These are phyloP conservation scores for Miichthys miiuy DNA, from an alignment of 2,797 vertebrate genomes.

Conservation along the genomic window DNA sequence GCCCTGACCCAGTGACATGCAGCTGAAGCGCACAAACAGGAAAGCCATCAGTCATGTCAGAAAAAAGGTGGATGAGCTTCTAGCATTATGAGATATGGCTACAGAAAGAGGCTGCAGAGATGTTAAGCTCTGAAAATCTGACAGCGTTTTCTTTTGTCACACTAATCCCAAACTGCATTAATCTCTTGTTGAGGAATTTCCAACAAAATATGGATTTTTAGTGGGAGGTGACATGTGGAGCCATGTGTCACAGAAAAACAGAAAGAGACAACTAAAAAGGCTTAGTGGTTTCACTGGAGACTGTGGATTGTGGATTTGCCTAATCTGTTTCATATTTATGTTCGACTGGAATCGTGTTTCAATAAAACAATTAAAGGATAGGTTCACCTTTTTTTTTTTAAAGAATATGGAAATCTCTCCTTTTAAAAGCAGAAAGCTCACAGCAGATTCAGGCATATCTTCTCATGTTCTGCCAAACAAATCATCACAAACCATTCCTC, in stretches of 20 bases:
- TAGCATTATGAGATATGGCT: background rate
- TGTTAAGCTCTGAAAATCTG: conserved; percentile 10
- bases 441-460: background rate
- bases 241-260: conserved; percentile 12
- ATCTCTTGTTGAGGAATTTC: conserved; percentile 40
- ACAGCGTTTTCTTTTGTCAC: conserved; percentile 12
- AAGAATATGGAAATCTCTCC: background rate
- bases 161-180: conserved; percentile 35
- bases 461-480: conserved; percentile 7
- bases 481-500: background rate
- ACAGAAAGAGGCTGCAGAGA: background rate
- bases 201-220: conserved; percentile 39
- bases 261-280: conserved; percentile 21
- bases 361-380: conserved; percentile 16
- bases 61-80: conserved; percentile 6
- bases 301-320: conserved; percentile 37
- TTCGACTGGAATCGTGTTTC: conserved; percentile 1
- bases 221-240: conserved; percentile 35
- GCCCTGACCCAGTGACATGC: background rate
- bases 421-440: background rate
- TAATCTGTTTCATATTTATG: conserved; percentile 51
- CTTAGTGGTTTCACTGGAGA: conserved; percentile 32
- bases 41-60: background rate
- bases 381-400: background rate
- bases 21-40: background rate